These are phyloP conservation scores for Oenanthe melanoleuca DNA, from an alignment of 2,113 vertebrate species.

Conservation along the genomic window DNA sequence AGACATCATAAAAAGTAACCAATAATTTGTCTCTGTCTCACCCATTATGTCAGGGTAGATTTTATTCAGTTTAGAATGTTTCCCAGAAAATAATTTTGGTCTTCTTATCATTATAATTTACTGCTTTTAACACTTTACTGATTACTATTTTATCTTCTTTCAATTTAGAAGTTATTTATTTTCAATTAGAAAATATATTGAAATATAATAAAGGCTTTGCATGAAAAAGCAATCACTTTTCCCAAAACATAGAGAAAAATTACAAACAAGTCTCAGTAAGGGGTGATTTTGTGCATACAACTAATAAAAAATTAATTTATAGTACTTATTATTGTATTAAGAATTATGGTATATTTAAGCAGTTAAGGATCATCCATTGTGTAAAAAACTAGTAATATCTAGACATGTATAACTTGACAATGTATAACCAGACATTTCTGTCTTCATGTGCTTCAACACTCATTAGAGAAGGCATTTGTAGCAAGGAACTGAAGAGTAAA, in stretches of 20 bases:
- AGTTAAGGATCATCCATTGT: neutral
- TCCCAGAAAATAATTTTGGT: neutral
- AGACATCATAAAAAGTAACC: neutral
- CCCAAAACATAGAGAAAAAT: neutral
- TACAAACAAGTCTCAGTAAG: neutral
- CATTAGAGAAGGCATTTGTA: neutral
- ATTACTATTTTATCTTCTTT: neutral
- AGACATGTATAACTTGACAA: neutral
- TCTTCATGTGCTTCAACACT: neutral
- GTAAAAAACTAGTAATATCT: neutral
- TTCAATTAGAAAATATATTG: neutral
- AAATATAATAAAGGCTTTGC: neutral
- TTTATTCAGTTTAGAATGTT: neutral
- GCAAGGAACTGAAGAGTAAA: neutral
- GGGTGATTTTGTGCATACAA: neutral
- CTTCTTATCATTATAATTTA: neutral
- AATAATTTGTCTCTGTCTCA: neutral
- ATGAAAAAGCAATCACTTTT: neutral
- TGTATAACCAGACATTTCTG: neutral
- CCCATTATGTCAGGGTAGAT: fast-evolving
- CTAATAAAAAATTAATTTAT: too few relatives aligned
- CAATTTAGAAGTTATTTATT: neutral
- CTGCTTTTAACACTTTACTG: neutral
- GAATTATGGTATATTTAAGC: neutral
- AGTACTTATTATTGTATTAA: neutral